These are phyloP conservation scores for Tympanuchus pallidicinctus DNA, from an alignment of 2,113 vertebrate genomes.

Conservation along the genomic window DNA sequence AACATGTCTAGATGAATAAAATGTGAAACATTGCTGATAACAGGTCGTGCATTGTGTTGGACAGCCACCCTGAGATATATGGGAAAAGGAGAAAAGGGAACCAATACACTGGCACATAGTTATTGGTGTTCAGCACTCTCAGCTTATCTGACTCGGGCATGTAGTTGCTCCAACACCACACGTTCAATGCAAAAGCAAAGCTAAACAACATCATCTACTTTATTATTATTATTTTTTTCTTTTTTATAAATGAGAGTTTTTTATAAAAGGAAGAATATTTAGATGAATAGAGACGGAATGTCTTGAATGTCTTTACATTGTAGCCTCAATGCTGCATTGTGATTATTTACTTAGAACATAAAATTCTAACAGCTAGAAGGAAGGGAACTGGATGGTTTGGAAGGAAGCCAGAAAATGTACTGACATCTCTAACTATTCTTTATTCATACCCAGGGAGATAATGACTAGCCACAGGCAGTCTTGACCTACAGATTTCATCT, in stretches of 20 bases:
- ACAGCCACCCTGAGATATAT: background rate
- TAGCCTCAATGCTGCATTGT: background rate
- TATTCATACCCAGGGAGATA: background rate
- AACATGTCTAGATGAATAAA: background rate
- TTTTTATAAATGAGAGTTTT: background rate
- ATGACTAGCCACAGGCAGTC: background rate
- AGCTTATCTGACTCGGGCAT: background rate
- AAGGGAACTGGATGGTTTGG: background rate
- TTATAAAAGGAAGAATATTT: background rate
- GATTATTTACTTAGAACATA: background rate
- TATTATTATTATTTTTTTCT: background rate
- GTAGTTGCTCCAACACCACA: fast-evolving
- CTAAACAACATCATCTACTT: background rate
- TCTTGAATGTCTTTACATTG: background rate
- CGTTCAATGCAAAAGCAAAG: background rate
- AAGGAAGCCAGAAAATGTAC: background rate
- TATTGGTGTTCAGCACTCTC: background rate
- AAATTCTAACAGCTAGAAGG: background rate
- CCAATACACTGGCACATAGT: background rate
- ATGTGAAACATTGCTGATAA: background rate
- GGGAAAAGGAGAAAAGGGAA: background rate
- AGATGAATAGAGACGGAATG: background rate
- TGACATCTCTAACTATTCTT: background rate
- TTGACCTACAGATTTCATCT: background rate
- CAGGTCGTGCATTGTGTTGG: background rate